Conservation (phyloP, 2,797 vertebrate species). For the Anguilla marmorata region DNA sequence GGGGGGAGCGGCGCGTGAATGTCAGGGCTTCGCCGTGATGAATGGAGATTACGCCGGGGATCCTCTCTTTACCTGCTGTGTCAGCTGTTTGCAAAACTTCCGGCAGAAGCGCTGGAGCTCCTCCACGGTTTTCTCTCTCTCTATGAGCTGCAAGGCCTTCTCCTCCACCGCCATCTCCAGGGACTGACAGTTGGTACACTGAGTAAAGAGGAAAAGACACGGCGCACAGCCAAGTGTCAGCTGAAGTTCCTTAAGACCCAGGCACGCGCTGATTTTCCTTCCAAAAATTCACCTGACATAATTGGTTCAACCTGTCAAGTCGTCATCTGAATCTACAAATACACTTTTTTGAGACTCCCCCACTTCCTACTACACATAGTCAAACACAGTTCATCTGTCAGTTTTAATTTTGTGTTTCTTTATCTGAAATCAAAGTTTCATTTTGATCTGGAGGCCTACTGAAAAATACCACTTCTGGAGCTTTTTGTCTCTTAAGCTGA, state of each 20-base stretch:
- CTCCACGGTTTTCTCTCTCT: conserved; percentile 41
- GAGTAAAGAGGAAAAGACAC: background rate
- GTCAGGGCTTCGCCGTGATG: conserved; percentile 50
- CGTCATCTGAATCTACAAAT: background rate
- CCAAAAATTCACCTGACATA: background rate
- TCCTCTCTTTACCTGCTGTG: conserved; percentile 46
- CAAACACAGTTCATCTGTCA: conserved; percentile 5
- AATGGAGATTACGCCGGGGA: background rate
- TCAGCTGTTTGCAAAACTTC: conserved; percentile 39
- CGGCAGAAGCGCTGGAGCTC: conserved; percentile 39
- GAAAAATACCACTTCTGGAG: conserved; percentile 35
- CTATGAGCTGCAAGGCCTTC: conserved; percentile 32
- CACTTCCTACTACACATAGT: background rate
- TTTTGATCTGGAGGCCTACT: background rate
- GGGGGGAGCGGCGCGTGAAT: background rate
- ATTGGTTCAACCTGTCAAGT: background rate
- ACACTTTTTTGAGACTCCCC: background rate
- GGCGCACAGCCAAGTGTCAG: background rate
- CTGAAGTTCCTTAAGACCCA: background rate
- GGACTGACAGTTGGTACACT: conserved; percentile 40
- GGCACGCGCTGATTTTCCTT: background rate
- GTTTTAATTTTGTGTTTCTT: background rate
- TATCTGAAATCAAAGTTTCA: background rate
- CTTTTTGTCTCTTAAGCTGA: conserved; percentile 36
- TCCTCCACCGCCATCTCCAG: conserved; percentile 33